Conservation (phyloP, 2,113 vertebrate genomes). For the Chlorodrepanis virens region DNA sequence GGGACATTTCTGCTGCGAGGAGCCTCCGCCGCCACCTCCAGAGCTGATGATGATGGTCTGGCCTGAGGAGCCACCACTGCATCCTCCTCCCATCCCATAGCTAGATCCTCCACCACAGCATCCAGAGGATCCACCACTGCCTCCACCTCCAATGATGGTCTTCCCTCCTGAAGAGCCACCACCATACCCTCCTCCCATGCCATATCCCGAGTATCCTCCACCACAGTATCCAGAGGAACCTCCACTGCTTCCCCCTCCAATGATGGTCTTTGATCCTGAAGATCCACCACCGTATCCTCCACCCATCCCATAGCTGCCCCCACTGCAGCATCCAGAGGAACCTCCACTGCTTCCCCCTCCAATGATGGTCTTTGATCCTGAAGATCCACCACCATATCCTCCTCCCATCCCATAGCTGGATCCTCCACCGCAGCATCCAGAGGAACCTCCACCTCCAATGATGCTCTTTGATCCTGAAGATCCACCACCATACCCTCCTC, state of each 20-base stretch:
- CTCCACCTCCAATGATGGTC: neutral
- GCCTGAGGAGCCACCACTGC: neutral
- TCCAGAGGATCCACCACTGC: neutral
- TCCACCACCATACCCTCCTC: accelerated
- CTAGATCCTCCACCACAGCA: neutral
- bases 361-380: accelerated
- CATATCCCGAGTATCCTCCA: neutral
- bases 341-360: accelerated
- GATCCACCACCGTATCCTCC: neutral
- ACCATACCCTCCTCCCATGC: accelerated
- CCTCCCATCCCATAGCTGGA: neutral
- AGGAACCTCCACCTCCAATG: neutral
- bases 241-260: accelerated
- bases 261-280: neutral
- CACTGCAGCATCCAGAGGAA: neutral
- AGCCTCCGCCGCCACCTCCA: neutral
- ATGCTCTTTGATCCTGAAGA: neutral
- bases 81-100: neutral
- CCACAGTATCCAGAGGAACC: neutral
- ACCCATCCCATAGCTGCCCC: accelerated
- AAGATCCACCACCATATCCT: neutral
- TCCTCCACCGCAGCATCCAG: neutral
- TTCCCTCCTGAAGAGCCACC: accelerated
- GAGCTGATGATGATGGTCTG: constrained; percentile 11
- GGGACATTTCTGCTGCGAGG: constrained; percentile 22